Base-by-base conservation (phyloP, 2,797 vertebrate species). In the Bovichtus diacanthus region DNA sequence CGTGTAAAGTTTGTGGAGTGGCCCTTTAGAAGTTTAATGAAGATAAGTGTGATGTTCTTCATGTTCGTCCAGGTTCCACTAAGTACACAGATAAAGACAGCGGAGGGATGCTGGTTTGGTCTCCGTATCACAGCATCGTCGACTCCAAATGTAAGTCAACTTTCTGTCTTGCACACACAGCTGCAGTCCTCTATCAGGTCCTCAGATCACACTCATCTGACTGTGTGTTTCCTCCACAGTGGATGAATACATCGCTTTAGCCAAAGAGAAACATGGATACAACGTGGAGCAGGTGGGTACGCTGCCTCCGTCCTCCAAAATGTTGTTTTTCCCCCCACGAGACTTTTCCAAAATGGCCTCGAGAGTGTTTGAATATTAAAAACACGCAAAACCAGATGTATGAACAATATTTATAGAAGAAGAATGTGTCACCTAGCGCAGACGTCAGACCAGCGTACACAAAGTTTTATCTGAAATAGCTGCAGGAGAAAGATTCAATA, bases 231-330 rank as follows among this genome's bases (percentile, higher is more conserved):
- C 16, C 36, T 70, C 94, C 93, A 38, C 95, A 99, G 98, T 99
- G 96, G 98, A 99, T 80, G 98, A 99, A 83, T 99, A 99, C 87
- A 97, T 99, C 91, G 96, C 97, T 53, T 96, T 99, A 79, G 97
- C 98, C 82, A 99, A 99, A 90, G 98, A 99, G 92, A 99, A 98
- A 74, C 98, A 99, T 67, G 98, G 98, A 78, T 99, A 99, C 94
- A 99, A 99, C 62, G 97, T 99, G 86, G 98, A 99, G 92, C 98
- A 99, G 97, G 98, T 99, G 92, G 83, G 80, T n/a, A n/a, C n/a
- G n/a, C n/a, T n/a, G n/a, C n/a, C 31, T 64, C 25, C 36, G 10
- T 38, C n/a, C 34, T 38, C 0, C 1, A 4, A 21, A 21, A 2
- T 34, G 2, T 10, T 3, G 4, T 9, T 56, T 56, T 19, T 27